A percentile compares a stretch with the other conserved stretches of the same genome.
Conservation (phyloP, 2,113 vertebrate genomes). For the Charina bottae region DNA sequence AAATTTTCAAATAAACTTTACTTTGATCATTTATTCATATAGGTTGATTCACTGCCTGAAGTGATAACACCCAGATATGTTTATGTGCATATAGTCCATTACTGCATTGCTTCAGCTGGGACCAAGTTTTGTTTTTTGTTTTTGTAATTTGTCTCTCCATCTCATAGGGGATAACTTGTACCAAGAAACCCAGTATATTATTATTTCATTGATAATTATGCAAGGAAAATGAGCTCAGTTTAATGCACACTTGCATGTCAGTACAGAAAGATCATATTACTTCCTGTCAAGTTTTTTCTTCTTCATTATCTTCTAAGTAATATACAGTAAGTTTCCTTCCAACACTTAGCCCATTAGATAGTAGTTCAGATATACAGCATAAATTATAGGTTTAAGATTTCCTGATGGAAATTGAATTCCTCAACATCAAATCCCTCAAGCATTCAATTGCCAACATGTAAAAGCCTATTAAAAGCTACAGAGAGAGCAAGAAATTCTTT, state of each 20-base stretch:
- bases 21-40: neutral
- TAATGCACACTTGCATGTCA: neutral
- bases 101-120: neutral
- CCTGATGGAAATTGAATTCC: neutral
- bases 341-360: slow-evolving; percentile 22
- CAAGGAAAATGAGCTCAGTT: neutral
- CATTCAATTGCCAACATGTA: neutral
- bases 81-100: neutral
- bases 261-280: neutral
- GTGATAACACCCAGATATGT: neutral
- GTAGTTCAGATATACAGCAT: neutral
- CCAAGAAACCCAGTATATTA: neutral
- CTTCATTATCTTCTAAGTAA: slow-evolving; percentile 2
- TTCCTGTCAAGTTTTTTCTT: slow-evolving; percentile 6
- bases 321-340: slow-evolving; percentile 7
- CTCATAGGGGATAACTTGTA: neutral
- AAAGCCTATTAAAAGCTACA: neutral
- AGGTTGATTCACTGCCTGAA: neutral
- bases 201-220: slow-evolving; percentile 7
- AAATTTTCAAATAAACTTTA: neutral
- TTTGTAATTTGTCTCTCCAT: neutral
- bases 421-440: slow-evolving; percentile 1
- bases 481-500: neutral
- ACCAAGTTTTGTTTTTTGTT: neutral
- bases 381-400: slow-evolving; percentile 8